phyloP scores from a whole-genome alignment of 1,140 invertebrate species.

The Drosophila parabipectinata region DNA sequence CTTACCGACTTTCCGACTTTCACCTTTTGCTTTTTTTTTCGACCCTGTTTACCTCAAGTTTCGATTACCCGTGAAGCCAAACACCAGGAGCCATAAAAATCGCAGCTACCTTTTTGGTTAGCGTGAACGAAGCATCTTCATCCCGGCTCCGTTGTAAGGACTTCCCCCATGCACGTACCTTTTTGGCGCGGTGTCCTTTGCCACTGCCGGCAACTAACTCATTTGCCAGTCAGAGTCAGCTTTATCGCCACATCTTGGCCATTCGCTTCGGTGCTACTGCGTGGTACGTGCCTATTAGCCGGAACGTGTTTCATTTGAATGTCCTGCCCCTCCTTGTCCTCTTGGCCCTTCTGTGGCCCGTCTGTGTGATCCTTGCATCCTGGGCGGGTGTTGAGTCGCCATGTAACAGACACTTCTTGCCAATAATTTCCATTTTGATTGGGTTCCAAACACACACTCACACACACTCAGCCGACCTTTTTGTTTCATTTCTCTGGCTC shows the following conservation, averaged over 20 bases:
- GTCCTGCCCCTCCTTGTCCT: slow-evolving; percentile 1
- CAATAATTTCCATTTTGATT: slow-evolving; percentile 60
- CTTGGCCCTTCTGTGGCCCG: background rate
- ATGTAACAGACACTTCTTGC: slow-evolving; percentile 46
- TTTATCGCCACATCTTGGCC: slow-evolving; percentile 65
- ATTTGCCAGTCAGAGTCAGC: slow-evolving; percentile 68
- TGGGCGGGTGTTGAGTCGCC: slow-evolving; percentile 5
- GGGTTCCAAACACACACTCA: slow-evolving; percentile 10
- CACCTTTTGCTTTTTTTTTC: background rate
- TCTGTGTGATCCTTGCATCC: background rate
- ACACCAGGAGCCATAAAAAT: slow-evolving; percentile 39
- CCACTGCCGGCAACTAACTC: slow-evolving; percentile 41
- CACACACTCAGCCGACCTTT: slow-evolving; percentile 3
- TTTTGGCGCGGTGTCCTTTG: slow-evolving; percentile 5
- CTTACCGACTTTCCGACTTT: background rate
- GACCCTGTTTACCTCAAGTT: slow-evolving; percentile 33
- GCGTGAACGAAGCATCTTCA: slow-evolving; percentile 18
- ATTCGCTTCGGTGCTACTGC: slow-evolving; percentile 24
- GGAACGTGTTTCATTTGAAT: slow-evolving; percentile 71
- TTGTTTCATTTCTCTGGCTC: slow-evolving; percentile 13
- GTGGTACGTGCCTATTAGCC: slow-evolving; percentile 73
- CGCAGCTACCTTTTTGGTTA: slow-evolving; percentile 22
- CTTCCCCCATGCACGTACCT: background rate
- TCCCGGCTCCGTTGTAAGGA: slow-evolving; percentile 3
- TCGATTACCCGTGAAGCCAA: slow-evolving; percentile 48